Evolutionary conservation across 1,140 invertebrate genomes (phyloP).

Genomic region (Monomorium pharaonis): DNA sequence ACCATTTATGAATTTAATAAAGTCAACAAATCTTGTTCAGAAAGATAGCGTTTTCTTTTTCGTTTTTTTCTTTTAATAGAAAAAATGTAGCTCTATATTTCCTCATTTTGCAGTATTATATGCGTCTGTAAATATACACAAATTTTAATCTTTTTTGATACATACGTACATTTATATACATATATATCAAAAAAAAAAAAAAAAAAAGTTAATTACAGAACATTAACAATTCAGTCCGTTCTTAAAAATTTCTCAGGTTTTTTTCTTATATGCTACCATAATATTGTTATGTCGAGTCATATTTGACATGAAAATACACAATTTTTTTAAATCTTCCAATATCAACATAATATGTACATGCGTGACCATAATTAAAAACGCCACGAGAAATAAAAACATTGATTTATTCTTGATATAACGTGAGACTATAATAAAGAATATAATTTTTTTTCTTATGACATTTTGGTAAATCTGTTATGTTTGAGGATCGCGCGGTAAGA

Average conservation of each 20-base stretch:
- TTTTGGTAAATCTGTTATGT: conserved; percentile 72
- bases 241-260: conserved; percentile 47
- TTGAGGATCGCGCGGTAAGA: conserved; percentile 49
- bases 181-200: conserved; percentile 64
- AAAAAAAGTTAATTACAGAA: conserved; percentile 62
- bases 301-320: conserved; percentile 47
- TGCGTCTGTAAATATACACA: conserved; percentile 61
- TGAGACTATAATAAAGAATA: conserved; percentile 83
- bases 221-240: conserved; percentile 71
- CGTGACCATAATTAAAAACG: conserved; percentile 74
- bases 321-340: conserved; percentile 23
- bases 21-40: conserved; percentile 63
- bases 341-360: conserved; percentile 78
- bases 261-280: conserved; percentile 16
- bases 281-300: conserved; percentile 15
- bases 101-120: conserved; percentile 59
- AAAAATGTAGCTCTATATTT: conserved; percentile 75
- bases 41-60: conserved; percentile 39
- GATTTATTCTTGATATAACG: conserved; percentile 81
- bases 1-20: conserved; percentile 64
- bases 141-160: conserved; percentile 59
- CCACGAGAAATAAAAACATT: conserved; percentile 81
- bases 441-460: conserved; percentile 75
- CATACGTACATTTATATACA: conserved; percentile 55
- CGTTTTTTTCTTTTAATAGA: conserved; percentile 58